phyloP scores from a whole-genome alignment of 2,888 invertebrate genomes.

The Matsumyia berberina region DNA sequence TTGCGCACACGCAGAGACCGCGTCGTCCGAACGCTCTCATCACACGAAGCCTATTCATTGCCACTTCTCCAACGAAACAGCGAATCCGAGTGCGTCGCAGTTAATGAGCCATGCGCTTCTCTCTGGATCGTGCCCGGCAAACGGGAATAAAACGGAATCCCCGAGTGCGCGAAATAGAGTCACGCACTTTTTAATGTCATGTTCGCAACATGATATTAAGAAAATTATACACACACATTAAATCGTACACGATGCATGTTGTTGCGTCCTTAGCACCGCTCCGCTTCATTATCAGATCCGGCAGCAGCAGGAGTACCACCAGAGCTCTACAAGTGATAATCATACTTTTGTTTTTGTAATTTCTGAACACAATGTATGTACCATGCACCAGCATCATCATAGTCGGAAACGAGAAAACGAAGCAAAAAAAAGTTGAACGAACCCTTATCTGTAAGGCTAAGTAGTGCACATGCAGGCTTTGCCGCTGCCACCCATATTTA shows the following conservation, averaged over 20 bases:
- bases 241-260: constrained; percentile 58
- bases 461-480: constrained; percentile 23
- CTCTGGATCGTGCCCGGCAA: constrained; percentile 5
- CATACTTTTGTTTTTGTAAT: constrained; percentile 50
- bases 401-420: neutral
- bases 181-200: constrained; percentile 76
- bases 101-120: constrained; percentile 35
- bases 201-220: constrained; percentile 75
- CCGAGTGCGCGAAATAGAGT: constrained; percentile 68
- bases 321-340: constrained; percentile 50
- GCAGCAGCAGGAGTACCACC: neutral
- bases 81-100: constrained; percentile 44
- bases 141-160: constrained; percentile 2
- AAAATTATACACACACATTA: constrained; percentile 73
- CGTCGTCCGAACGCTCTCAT: constrained; percentile 43
- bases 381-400: constrained; percentile 45
- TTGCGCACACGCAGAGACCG: constrained; percentile 60
- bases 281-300: constrained; percentile 53
- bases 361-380: constrained; percentile 34
- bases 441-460: constrained; percentile 52
- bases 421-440: constrained; percentile 49
- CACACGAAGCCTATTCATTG: constrained; percentile 49
- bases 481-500: constrained; percentile 28
- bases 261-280: constrained; percentile 15
- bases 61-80: constrained; percentile 16